Base-by-base conservation (phyloP, 2,797 vertebrate genomes). In the Lepilemur ruficaudatus region DNA sequence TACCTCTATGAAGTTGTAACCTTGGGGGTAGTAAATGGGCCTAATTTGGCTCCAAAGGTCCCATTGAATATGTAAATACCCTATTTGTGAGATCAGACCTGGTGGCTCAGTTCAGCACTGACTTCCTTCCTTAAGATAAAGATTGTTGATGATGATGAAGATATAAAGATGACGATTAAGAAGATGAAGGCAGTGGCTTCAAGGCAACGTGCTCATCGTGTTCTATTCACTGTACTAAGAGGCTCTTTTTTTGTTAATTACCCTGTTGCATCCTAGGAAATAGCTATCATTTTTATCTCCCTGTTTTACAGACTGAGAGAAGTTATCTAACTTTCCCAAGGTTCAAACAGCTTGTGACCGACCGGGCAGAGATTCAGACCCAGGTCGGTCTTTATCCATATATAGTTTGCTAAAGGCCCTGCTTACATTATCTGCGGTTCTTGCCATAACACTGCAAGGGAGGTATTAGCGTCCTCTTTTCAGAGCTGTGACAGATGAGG, bases 401-500 rank as follows among this genome's bases (percentile, higher is more conserved):
- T 9, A 28, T 2, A 3, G 14, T 5, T 0, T 9, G 11, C 78
- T 59, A n/a, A 90, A 55, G 69, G 79, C 10, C 30, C 0, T 65
- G 72, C 5, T 43, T 32, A 7, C 7, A 38, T 78, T 11, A 55
- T 23, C 69, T 63, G 76, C 83, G 81, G 85, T 84, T 91, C 82
- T 91, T 70, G 55, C 82, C 41, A 55, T 15, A 65, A 11, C 12
- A 70, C 41, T 63, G 55, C n/a, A 46, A 89, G 78, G 84, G 46
- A 65, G 50, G n/a, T 41, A 23, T 69, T n/a, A 41, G 11, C 13
- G 17, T 70, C 38, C 28, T n/a, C 48, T 89, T 43, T 82, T 90
- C 22, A 55, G 20, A 95, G 69, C n/a, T 30, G 22, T 82, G 90
- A 95, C 52, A 85, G 82, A 92, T 79, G 93, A 92, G 48, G 52